Evolutionary conservation across 2,888 invertebrate species (phyloP).

Genomic region (Cantharis rustica): DNA sequence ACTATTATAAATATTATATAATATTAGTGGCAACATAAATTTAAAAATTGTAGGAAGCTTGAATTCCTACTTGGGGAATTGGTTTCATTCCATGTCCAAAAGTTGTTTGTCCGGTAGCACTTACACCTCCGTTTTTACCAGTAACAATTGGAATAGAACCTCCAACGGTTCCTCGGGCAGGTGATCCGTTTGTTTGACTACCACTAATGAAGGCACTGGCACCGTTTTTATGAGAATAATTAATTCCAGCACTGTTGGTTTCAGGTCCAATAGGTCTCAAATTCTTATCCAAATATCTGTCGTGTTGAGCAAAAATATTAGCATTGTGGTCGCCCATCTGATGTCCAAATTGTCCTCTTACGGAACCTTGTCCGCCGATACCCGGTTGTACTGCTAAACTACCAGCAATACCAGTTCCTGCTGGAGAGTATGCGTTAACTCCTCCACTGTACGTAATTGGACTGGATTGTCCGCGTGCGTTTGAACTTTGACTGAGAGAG

Average conservation of each 20-base stretch:
- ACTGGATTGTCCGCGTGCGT: background rate
- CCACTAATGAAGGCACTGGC: conserved; percentile 12
- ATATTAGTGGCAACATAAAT: background rate
- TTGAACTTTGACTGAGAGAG: conserved; percentile 2
- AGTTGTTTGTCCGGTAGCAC: conserved; percentile 4
- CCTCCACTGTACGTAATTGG: background rate
- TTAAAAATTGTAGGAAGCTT: background rate
- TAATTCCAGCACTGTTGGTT: conserved; percentile 8
- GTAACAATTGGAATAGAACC: conserved; percentile 15
- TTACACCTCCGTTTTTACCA: background rate
- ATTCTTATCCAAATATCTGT: conserved; percentile 10
- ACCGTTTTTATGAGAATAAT: conserved; percentile 11
- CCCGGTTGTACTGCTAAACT: conserved; percentile 7
- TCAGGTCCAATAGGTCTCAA: conserved; percentile 10
- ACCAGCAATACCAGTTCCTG: background rate
- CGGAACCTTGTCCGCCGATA: conserved; percentile 13
- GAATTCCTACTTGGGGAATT: conserved; percentile 5
- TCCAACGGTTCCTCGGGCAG: conserved; percentile 12
- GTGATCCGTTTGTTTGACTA: conserved; percentile 8
- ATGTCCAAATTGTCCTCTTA: conserved; percentile 1
- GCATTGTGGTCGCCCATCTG: conserved; percentile 5
- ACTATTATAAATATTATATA: background rate
- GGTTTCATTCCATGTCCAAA: background rate
- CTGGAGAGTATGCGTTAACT: background rate
- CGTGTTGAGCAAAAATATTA: conserved; percentile 8